Base-by-base conservation (phyloP, 92 coral and sea anemone species). In the Palythoa caribaeorum region DNA sequence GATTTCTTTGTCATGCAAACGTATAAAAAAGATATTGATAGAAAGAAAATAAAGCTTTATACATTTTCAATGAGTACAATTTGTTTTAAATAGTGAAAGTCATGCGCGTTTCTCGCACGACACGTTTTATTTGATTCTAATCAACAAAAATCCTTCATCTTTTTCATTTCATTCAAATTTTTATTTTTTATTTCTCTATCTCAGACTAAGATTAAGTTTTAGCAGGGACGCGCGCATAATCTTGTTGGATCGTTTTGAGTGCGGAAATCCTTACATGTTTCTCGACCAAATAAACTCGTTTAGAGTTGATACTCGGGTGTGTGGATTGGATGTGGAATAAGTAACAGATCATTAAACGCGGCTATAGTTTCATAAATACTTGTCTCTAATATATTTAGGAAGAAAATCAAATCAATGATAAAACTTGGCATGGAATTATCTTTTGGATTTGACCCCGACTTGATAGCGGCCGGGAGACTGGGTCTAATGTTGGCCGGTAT, bases 351-450 rank as follows among this genome's bases (percentile, higher is more conserved):
- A 66, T 81, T 81, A 65, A 81, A 68, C 39, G 3, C 20, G 63
- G 76, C 19, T 63, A 66, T 44, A 47, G 28, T 81, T 81, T 81
- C 86, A 81, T 16, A 21, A 81, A 66, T 81, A 21, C 47, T 65
- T 76, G 21, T 36, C 40, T 20, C 5, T 81, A 66, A 40, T 81
- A 14, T 66, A 81, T 66, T 81, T 65, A 81, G 62, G 85, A 65
- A 68, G 86, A 40, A 16, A 17, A 63, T 63, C 70, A n/a, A 81
- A 65, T 65, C 63, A 81, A 35, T 39, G 86, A 81, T 81, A 81
- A 66, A 66, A 66, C 55, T 44, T 21, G 75, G 74, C 60, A 40
- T 40, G 73, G 38, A 70, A 62, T 47, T 79, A 40, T 76, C 80
- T 76, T 11, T 54, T 36, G 83, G 38, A 54, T 39, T 20, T 81